Conservation (phyloP, 2,113 vertebrate species). For the Hystrix brachyura region DNA sequence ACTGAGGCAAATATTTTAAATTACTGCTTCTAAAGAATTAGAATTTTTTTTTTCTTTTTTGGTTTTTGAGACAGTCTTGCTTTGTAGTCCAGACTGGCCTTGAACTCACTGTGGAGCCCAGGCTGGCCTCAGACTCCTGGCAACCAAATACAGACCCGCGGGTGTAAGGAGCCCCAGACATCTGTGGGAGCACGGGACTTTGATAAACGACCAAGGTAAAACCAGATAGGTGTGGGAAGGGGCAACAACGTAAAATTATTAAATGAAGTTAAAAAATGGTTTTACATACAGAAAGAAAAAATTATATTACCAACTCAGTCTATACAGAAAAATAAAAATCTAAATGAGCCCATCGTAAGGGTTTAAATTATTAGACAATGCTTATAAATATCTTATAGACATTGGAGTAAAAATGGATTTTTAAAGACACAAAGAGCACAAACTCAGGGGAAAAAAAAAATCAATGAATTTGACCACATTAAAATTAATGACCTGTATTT, state of each 20-base stretch:
- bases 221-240: neutral
- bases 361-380: constrained; percentile 9
- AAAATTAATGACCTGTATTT: neutral
- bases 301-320: neutral
- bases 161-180: neutral
- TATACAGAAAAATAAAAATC: neutral
- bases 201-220: neutral
- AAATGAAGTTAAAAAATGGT: neutral
- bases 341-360: neutral
- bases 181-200: neutral
- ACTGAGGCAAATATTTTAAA: neutral
- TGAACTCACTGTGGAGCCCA: neutral
- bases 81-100: neutral
- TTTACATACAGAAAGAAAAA: neutral
- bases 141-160: neutral
- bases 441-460: neutral
- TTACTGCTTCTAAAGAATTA: neutral
- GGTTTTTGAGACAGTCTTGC: neutral
- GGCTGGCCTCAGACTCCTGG: neutral
- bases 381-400: neutral
- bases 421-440: neutral
- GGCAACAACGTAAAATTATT: neutral
- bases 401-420: neutral
- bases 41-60: neutral
- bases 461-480: neutral